Base-by-base conservation (phyloP, 2,113 vertebrate genomes). In the Pelecanoides urinatrix region DNA sequence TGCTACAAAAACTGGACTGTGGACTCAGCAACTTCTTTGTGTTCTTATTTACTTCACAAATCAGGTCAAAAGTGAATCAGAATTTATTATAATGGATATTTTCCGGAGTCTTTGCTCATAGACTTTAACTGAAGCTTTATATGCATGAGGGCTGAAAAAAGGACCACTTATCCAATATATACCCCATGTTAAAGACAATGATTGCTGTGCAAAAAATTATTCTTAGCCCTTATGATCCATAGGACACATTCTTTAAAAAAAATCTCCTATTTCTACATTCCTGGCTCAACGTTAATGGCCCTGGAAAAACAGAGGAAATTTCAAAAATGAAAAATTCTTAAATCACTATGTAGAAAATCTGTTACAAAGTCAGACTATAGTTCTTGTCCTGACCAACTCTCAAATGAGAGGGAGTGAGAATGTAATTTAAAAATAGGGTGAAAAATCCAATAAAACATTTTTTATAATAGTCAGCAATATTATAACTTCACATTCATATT, bases 391-490 rank as follows among this genome's bases (percentile, higher is more conserved):
- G 47, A 15, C 2, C 22, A 87, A 50, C 16, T 63, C 47, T 47
- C 61, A 78, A 21, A 73, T n/a, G 32, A 70, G 23, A 81, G 6
- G 6, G 32, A 84, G 9, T 9, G 15, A 74, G 38, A 88, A 93
- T 14, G 30, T 9, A 94, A 66, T 72, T 49, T 65, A 8, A 83
- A 58, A 97, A 97, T 84, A 92, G 63, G 19, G 36, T 93, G 45
- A 95, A 96, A 97, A 98, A 96, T 79, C 90, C 71, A 93, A 78
- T 93, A 94, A 94, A 95, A 55, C 56, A 92, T 88, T 96, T 97
- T 97, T 97, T 94, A 89, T 95, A 96, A 89, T 92, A 97, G 94
- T 95, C 94, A 97, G 92, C 95, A 97, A 97, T 97, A 98, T 93
- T 93, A 58, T 44, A 85, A 96, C 70, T 63, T 90, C 65, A 95